A percentile compares a stretch with the other conserved stretches of the same genome.
These are phyloP conservation scores for Mesoclemmys tuberculata DNA, from an alignment of 2,113 vertebrate species.

Conservation along the genomic window DNA sequence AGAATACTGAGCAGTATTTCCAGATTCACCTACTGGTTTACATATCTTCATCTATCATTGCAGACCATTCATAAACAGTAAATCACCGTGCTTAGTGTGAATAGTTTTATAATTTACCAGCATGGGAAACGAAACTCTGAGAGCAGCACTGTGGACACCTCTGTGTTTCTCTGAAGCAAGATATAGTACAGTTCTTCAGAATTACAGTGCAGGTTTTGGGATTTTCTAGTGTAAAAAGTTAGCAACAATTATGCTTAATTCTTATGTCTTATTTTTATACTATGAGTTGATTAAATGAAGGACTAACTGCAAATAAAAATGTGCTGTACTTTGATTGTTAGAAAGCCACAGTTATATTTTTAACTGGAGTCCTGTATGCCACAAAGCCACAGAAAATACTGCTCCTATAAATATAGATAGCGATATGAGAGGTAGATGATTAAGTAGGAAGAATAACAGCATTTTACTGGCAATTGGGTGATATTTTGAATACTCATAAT, in stretches of 20 bases:
- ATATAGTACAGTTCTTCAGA: slow-evolving; percentile 52
- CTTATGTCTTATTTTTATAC: slow-evolving; percentile 30
- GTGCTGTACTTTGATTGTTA: slow-evolving; percentile 49
- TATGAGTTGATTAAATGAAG: slow-evolving; percentile 11
- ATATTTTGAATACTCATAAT: slow-evolving; percentile 76
- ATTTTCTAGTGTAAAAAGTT: slow-evolving; percentile 37
- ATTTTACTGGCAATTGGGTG: slow-evolving; percentile 56
- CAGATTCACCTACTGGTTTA: slow-evolving; percentile 12
- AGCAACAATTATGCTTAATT: slow-evolving; percentile 39
- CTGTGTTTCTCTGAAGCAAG: slow-evolving; percentile 65
- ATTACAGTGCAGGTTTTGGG: slow-evolving; percentile 4
- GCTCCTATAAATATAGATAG: slow-evolving; percentile 34
- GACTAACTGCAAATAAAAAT: slow-evolving; percentile 11
- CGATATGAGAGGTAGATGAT: not conserved
- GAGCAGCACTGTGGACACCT: slow-evolving; percentile 59
- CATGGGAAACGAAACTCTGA: slow-evolving; percentile 53
- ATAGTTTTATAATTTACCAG: slow-evolving; percentile 65
- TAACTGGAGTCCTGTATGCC: not conserved
- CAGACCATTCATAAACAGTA: slow-evolving; percentile 48
- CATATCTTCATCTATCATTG: slow-evolving; percentile 31
- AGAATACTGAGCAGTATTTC: slow-evolving; percentile 48
- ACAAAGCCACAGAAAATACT: slow-evolving; percentile 42
- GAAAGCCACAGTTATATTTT: slow-evolving; percentile 26
- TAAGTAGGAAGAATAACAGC: slow-evolving; percentile 55
- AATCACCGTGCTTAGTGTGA: slow-evolving; percentile 41